Evolutionary conservation across 2,888 invertebrate species (phyloP), one percentile per base, ranked within the genome.

Genomic region (Trachelus tabidus): DNA sequence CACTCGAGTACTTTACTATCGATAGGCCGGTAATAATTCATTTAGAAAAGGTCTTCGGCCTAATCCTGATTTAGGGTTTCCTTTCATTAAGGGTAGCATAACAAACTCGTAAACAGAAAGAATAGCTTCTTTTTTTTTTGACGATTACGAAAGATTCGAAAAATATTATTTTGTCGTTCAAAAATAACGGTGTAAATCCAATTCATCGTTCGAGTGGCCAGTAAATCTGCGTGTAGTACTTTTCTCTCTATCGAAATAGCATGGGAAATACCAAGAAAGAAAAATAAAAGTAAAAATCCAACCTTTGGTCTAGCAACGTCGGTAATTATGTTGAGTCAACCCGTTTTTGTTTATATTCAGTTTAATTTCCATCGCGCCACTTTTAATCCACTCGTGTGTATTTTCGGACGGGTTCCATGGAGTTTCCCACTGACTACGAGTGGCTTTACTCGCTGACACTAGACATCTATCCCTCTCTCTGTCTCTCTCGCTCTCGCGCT

Each of bases 401-500:
- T 56, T 56, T 56, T 56, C 9, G 56, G 23, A 56, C 56, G 23
- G 23, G 56, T 2, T 56, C 15, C 56, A 56, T 23, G 56, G 56
- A 56, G 56, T 23, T 56, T 40, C 15, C 23, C 56, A 23, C 56
- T 56, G 56, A 35, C 12, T 35, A 35, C 12, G 3, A 56, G 56
- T 56, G 23, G 23, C 56, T 9, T 9, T 56, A 1, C 23, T 56
- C 23, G 9, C 9, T 56, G 56, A 56, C 56, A 23, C 23, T 56
- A 56, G 23, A 56, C 56, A 6, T 33, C 71, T 71, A 31, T 71
- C 76, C 74, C 76, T 80, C 76, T 73, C 73, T 30, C 76, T 69
- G 9, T 34, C 76, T 80, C 69, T 68, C 35, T 76, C 69, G 69
- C 40, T 73, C 68, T 78, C 23, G 35, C 34, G 68, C 74, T 74